Evolutionary conservation across 2,888 invertebrate genomes (phyloP).

Genomic region (Drosophila leonis): DNA sequence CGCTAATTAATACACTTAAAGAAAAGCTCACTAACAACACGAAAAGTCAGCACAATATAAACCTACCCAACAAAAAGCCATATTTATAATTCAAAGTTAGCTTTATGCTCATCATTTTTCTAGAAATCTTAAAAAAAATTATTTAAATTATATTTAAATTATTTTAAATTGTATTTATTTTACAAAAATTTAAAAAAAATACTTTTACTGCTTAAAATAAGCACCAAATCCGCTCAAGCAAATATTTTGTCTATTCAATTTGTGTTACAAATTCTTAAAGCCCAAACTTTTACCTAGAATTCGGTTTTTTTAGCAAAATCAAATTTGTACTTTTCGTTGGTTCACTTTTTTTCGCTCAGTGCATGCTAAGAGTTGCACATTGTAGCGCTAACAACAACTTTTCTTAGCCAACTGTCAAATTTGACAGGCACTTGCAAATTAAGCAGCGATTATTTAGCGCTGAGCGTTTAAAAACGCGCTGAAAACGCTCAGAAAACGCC

Average conservation of each 20-base stretch:
- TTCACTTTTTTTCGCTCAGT: background rate
- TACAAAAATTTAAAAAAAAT: no score
- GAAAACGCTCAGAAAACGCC: slow-evolving; percentile 14
- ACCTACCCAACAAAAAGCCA: background rate
- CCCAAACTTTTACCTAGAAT: no score
- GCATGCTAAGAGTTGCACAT: slow-evolving; percentile 38
- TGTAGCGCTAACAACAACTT: background rate
- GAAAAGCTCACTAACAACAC: background rate
- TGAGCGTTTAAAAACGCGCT: slow-evolving; percentile 30
- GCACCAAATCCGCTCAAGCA: no score
- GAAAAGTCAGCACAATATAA: background rate
- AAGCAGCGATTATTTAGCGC: slow-evolving; percentile 33
- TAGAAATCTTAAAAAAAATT: no score
- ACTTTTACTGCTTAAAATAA: no score
- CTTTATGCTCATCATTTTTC: no score
- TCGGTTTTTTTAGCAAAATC: no score
- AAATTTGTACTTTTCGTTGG: no score
- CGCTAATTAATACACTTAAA: slow-evolving; percentile 64
- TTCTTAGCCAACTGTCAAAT: slow-evolving; percentile 14
- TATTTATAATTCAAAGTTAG: no score
- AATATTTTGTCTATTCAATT: no score
- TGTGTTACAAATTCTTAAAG: no score
- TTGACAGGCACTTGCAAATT: slow-evolving; percentile 32
- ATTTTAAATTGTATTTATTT: background rate
- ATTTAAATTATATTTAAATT: background rate